A percentile compares a stretch with the other conserved stretches of the same genome.
Conservation (phyloP, 2,888 invertebrate genomes). For the Torymus texanus region DNA sequence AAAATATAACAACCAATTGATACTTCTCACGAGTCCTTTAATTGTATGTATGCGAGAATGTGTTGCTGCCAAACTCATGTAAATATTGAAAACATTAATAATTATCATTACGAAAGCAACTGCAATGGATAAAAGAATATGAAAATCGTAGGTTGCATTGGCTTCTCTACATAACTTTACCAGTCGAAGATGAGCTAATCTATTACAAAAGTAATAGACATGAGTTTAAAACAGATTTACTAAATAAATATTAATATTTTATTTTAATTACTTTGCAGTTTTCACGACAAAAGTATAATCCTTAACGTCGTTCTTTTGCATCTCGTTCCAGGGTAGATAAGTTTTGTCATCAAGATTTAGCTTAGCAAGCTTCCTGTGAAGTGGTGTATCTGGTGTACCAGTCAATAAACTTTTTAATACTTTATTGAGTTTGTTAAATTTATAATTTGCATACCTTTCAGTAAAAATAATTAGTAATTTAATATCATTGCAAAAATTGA, state of each 20-base stretch:
- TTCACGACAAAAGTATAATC: constrained; percentile 34
- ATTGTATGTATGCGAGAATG: too few relatives aligned
- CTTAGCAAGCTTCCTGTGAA: constrained; percentile 3
- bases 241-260: constrained; percentile 9
- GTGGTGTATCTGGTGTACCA: constrained; percentile 23
- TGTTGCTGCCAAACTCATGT: not conserved
- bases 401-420: constrained; percentile 26
- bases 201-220: not conserved
- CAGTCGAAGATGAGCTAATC: constrained; percentile 26
- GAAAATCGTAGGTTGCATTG: constrained; percentile 26
- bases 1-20: too few relatives aligned
- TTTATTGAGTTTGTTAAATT: constrained; percentile 35
- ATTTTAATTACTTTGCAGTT: constrained; percentile 24
- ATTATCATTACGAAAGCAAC: constrained; percentile 13
- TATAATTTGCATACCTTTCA: constrained; percentile 30
- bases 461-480: not conserved
- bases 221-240: not conserved
- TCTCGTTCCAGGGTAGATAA: not conserved
- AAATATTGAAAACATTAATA: constrained; percentile 6
- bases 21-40: too few relatives aligned
- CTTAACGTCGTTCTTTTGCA: not conserved
- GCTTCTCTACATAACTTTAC: constrained; percentile 24
- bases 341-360: not conserved
- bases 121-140: constrained; percentile 19
- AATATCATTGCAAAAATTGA: not conserved